Base-by-base conservation (phyloP, 2,113 vertebrate species). In the Poeciliopsis retropinna region DNA sequence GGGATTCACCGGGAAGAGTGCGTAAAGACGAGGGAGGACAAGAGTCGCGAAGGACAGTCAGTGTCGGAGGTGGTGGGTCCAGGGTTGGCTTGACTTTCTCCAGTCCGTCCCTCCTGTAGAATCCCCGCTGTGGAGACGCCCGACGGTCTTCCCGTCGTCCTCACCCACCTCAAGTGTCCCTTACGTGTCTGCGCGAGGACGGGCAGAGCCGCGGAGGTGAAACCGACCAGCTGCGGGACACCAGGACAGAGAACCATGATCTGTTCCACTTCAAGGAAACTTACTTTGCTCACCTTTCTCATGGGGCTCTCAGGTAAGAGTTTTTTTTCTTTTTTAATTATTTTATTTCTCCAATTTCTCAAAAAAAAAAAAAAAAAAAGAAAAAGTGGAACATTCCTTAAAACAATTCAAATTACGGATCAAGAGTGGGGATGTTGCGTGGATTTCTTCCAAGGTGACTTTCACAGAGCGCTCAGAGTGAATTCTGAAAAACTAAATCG, bases 241-340 rank as follows among this genome's bases (percentile, higher is more conserved):
- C 5, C 44, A 19, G 44, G 44, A 47, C 44, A 19, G 44, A 79
- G 5, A 39, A 81, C 80, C 79, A 93, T 94, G 95, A 76, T 71
- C 72, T 68, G 1, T 41, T 64, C 74, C 5, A 47, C 44, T 19
- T 47, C 63, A 25, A 82, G 88, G 86, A 94, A 94, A 92, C 84
- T 93, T 89, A 77, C 75, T 67, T 64, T 87, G 86, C 86, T 95
- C 61, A 78, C 67, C 0, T 81, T 92, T 8, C 78, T 93, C 63
- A 91, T 85, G 47, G 72, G 73, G 60, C 80, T 91, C 44, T 79
- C 93, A 90, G 94, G 95, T 95, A 78, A 80, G 93, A 76, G 9
- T 19, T 47, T 25, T 0, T 39, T 60, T 41, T 47, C 19, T 15
- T 2, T 15, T 14, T 44, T 13, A 14, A 0, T 17, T 4, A 17